Evolutionary conservation across 2,888 invertebrate species (phyloP).

Genomic region (Leistus spinibarbis): DNA sequence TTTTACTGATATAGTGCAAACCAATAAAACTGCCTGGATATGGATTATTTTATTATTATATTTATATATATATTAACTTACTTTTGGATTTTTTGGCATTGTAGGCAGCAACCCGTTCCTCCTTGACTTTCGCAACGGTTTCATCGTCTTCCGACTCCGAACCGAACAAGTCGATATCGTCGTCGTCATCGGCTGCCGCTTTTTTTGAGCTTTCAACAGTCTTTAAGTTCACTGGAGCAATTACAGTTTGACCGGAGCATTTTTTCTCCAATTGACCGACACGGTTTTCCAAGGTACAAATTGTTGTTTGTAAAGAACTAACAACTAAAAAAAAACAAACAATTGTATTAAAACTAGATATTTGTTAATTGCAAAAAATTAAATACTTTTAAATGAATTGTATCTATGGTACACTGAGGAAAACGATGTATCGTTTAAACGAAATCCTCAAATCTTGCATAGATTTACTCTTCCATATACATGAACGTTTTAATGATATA

Average conservation of each 20-base stretch:
- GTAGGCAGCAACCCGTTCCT: conserved; percentile 87
- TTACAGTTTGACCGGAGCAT: conserved; percentile 50
- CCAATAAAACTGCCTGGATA: too few relatives aligned
- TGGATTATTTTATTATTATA: too few relatives aligned
- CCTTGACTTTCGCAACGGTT: conserved; percentile 75
- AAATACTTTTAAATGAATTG: not conserved
- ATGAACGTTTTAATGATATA: not conserved
- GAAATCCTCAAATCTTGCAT: not conserved
- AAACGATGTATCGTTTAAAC: not conserved
- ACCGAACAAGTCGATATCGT: conserved; percentile 81
- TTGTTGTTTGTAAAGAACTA: conserved; percentile 43
- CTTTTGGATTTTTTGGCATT: conserved; percentile 91
- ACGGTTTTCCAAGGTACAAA: conserved; percentile 45
- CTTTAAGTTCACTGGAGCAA: conserved; percentile 43
- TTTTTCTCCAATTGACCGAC: conserved; percentile 48
- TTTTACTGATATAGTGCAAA: too few relatives aligned
- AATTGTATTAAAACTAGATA: not conserved
- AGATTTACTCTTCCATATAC: not conserved
- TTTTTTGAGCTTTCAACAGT: conserved; percentile 36
- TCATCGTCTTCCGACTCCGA: conserved; percentile 80
- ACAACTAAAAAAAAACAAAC: conserved; percentile 45
- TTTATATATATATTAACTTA: conserved; percentile 51
- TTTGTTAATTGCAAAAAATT: not conserved
- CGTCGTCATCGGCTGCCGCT: conserved; percentile 65
- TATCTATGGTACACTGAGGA: not conserved